These are phyloP conservation scores for Protosalanx chinensis DNA, from an alignment of 2,797 vertebrate genomes.

Conservation along the genomic window DNA sequence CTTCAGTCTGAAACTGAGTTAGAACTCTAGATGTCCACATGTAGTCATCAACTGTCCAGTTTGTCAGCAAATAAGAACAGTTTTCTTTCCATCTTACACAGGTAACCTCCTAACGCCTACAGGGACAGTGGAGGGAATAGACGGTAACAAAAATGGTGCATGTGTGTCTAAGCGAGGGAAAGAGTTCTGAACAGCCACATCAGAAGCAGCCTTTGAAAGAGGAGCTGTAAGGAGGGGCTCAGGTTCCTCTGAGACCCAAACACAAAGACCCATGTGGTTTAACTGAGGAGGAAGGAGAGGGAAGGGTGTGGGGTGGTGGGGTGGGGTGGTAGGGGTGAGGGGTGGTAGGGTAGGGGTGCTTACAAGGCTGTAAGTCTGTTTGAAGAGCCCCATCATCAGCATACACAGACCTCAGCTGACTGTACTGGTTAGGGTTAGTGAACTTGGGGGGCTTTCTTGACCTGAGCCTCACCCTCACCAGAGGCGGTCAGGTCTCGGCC, in stretches of 20 bases:
- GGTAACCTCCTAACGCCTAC: too few relatives aligned
- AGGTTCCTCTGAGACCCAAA: slow-evolving; percentile 39
- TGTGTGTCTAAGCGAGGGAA: slow-evolving; percentile 21
- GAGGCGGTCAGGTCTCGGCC: slow-evolving; percentile 38
- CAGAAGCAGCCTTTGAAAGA: slow-evolving; percentile 57
- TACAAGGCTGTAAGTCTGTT: slow-evolving; percentile 42
- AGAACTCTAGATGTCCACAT: slow-evolving; percentile 38
- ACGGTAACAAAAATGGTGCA: not conserved
- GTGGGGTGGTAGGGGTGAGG: not conserved
- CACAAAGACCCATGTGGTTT: slow-evolving; percentile 60
- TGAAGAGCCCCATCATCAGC: slow-evolving; percentile 59
- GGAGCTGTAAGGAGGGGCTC: slow-evolving; percentile 43
- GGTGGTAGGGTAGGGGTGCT: slow-evolving; percentile 17
- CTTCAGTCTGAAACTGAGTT: slow-evolving; percentile 24
- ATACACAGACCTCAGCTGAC: slow-evolving; percentile 49
- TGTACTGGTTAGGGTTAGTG: slow-evolving; percentile 15
- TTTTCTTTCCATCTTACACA: too few relatives aligned
- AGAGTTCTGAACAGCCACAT: slow-evolving; percentile 64
- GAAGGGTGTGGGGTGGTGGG: slow-evolving; percentile 9
- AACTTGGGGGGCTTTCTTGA: not conserved
- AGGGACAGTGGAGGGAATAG: not conserved
- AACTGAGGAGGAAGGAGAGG: slow-evolving; percentile 15
- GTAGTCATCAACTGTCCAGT: slow-evolving; percentile 25
- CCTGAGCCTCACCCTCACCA: slow-evolving; percentile 25
- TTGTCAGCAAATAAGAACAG: too few relatives aligned